phyloP scores from a whole-genome alignment of 2,113 vertebrate genomes.

The Grantiella picta region DNA sequence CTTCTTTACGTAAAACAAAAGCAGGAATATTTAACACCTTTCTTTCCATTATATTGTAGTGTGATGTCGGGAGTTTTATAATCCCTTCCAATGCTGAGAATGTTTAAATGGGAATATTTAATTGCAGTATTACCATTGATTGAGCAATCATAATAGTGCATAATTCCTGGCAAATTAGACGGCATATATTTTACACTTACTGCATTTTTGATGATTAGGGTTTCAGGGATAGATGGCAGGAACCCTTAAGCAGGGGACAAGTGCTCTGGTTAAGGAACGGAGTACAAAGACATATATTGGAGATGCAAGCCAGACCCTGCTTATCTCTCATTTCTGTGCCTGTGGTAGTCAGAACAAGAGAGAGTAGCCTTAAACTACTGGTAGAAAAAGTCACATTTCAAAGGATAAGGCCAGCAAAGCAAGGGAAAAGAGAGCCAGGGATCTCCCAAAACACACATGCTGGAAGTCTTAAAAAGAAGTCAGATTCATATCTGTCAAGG shows the following conservation, averaged over 20 bases:
- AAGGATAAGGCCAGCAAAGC: not conserved
- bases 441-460: rapidly evolving
- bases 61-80: not conserved
- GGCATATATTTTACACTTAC: not conserved
- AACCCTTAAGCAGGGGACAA: not conserved
- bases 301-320: rapidly evolving
- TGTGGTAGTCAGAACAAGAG: not conserved
- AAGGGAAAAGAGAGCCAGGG: not conserved
- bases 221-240: not conserved
- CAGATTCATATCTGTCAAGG: not conserved
- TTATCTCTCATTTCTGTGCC: not conserved
- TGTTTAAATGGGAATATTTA: not conserved
- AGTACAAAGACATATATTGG: not conserved
- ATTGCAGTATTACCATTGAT: not conserved
- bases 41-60: not conserved
- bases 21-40: not conserved
- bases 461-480: not conserved
- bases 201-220: not conserved
- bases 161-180: not conserved
- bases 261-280: not conserved
- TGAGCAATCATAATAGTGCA: not conserved
- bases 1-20: not conserved
- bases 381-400: not conserved
- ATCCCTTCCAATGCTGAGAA: not conserved
- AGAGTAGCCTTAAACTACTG: not conserved